phyloP scores from a whole-genome alignment of 2,797 vertebrate genomes.

The Mionectes olivaceus region DNA sequence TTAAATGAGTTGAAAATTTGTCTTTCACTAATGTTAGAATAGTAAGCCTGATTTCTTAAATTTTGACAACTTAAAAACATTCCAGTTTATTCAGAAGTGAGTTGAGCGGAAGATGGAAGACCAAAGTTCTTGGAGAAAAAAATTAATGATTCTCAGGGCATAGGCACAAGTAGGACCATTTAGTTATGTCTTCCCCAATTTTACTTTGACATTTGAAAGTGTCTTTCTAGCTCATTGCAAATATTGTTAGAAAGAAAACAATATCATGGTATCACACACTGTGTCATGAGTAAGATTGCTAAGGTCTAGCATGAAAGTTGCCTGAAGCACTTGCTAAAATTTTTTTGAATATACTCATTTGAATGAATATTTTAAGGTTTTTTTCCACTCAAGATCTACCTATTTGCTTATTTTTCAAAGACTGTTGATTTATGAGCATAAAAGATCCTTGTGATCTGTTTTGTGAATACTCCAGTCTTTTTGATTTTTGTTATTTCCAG shows the following conservation, averaged over 20 bases:
- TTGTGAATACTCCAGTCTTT: not conserved
- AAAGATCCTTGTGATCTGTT: not conserved
- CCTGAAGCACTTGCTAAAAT: not conserved
- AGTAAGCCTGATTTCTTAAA: not conserved
- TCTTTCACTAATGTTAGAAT: not conserved
- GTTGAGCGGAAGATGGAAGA: not conserved
- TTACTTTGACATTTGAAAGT: not conserved
- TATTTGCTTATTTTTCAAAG: not conserved
- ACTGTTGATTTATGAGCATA: not conserved
- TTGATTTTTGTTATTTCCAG: not conserved
- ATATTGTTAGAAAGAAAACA: not conserved
- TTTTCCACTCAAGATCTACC: not conserved
- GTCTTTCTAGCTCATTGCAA: not conserved
- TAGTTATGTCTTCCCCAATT: rapidly evolving
- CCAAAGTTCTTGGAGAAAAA: not conserved
- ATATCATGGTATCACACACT: not conserved
- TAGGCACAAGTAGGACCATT: not conserved
- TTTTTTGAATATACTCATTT: not conserved
- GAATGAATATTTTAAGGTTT: not conserved
- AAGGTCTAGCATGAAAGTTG: not conserved
- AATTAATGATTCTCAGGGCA: not conserved
- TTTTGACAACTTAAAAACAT: not conserved
- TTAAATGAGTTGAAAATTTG: not conserved
- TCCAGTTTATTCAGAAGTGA: not conserved
- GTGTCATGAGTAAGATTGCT: not conserved